phyloP scores from a whole-genome alignment of 1,140 invertebrate genomes.

The Drosophila seguyi region DNA sequence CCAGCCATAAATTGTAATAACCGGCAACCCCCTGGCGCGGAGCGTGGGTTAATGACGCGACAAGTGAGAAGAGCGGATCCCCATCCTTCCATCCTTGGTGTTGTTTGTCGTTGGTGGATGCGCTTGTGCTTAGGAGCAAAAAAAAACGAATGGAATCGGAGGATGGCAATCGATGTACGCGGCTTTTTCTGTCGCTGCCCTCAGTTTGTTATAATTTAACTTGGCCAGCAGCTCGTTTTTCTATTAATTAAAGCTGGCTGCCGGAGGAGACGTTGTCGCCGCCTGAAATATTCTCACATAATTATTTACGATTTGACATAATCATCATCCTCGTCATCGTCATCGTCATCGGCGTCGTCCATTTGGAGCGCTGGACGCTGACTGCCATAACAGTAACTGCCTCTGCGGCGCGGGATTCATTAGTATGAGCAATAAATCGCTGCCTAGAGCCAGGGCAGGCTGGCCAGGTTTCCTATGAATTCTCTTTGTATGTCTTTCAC shows the following conservation, averaged over 20 bases:
- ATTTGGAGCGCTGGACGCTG: slow-evolving; percentile 23
- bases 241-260: slow-evolving; percentile 75
- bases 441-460: slow-evolving; percentile 8
- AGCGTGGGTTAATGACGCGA: slow-evolving; percentile 70
- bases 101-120: slow-evolving; percentile 55
- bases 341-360: slow-evolving; percentile 27
- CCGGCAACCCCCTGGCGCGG: slow-evolving; percentile 23
- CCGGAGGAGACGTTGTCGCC: slow-evolving; percentile 43
- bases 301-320: slow-evolving; percentile 85
- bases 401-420: slow-evolving; percentile 48
- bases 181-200: slow-evolving; percentile 44
- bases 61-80: slow-evolving; percentile 45
- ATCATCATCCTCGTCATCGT: slow-evolving; percentile 64
- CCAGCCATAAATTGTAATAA: slow-evolving; percentile 33
- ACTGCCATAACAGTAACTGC: slow-evolving; percentile 48
- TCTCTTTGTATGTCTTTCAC: slow-evolving; percentile 19
- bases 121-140: slow-evolving; percentile 23
- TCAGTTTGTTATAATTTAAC: slow-evolving; percentile 71
- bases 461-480: slow-evolving; percentile 24
- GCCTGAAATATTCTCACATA: slow-evolving; percentile 84
- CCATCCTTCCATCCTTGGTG: slow-evolving; percentile 36
- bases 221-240: slow-evolving; percentile 66
- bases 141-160: slow-evolving; percentile 23
- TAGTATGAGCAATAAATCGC: slow-evolving; percentile 64
- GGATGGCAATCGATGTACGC: slow-evolving; percentile 51